Evolutionary conservation across 1,140 invertebrate genomes (phyloP).

Genomic region (Megathymus violae): DNA sequence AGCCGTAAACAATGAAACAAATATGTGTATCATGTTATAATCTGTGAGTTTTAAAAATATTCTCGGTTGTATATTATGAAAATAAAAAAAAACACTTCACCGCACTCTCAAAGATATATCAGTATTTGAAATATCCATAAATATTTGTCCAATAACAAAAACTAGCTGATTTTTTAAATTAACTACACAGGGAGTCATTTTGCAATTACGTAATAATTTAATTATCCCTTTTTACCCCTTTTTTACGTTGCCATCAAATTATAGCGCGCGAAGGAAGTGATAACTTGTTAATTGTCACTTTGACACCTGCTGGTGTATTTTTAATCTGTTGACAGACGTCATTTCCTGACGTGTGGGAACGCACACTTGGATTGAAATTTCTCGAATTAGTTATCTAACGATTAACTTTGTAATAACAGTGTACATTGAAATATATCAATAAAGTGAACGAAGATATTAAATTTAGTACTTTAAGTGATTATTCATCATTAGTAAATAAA

Average conservation of each 20-base stretch:
- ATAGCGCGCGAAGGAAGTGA: slow-evolving; percentile 50
- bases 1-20: slow-evolving; percentile 26
- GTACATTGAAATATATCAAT: too few relatives aligned
- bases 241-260: too few relatives aligned
- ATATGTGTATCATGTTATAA: slow-evolving; percentile 22
- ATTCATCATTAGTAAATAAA: too few relatives aligned
- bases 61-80: neutral
- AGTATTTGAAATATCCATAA: too few relatives aligned
- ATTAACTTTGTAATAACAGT: neutral
- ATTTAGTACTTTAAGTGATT: too few relatives aligned
- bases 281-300: slow-evolving; percentile 63
- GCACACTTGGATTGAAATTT: slow-evolving; percentile 24
- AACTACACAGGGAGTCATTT: too few relatives aligned
- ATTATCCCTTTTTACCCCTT: too few relatives aligned
- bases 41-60: slow-evolving; percentile 21
- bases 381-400: neutral
- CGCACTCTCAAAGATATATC: too few relatives aligned
- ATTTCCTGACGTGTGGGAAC: slow-evolving; percentile 38
- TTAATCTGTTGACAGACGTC: slow-evolving; percentile 36
- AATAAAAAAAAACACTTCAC: neutral
- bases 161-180: too few relatives aligned
- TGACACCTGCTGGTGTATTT: slow-evolving; percentile 55
- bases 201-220: too few relatives aligned
- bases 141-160: too few relatives aligned
- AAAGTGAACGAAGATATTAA: too few relatives aligned